phyloP scores from a whole-genome alignment of 2,888 invertebrate genomes.

The Dysmachus trigonus region DNA sequence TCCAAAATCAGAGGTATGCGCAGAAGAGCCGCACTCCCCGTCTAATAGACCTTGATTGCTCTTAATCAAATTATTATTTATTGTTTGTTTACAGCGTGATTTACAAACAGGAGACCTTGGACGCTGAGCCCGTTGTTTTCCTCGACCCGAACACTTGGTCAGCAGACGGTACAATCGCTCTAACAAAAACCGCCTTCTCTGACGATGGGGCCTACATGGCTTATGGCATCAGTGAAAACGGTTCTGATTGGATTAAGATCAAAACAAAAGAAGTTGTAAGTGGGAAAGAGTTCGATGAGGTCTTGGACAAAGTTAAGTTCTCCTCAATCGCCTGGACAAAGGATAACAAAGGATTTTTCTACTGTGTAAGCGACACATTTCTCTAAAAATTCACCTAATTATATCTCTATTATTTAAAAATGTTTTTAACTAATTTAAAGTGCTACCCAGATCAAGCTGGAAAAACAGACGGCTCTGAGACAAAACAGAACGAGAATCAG shows the following conservation, averaged over 20 bases:
- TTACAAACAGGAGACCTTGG: constrained; percentile 84
- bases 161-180: constrained; percentile 87
- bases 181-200: constrained; percentile 81
- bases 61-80: neutral
- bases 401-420: neutral
- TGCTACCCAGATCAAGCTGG: constrained; percentile 83
- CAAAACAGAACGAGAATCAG: constrained; percentile 85
- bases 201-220: constrained; percentile 91
- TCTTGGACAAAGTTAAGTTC: constrained; percentile 91
- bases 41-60: neutral
- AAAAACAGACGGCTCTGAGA: constrained; percentile 92
- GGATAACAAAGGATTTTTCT: constrained; percentile 94
- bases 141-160: constrained; percentile 95
- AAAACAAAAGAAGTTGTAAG: constrained; percentile 77
- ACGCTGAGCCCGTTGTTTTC: constrained; percentile 82
- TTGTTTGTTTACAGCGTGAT: constrained; percentile 78
- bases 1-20: constrained; percentile 92
- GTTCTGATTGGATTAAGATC: constrained; percentile 96
- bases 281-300: constrained; percentile 87
- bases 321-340: constrained; percentile 93
- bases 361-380: constrained; percentile 74
- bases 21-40: no score
- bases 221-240: constrained; percentile 90
- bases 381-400: neutral
- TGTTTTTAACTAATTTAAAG: constrained; percentile 62